These are phyloP conservation scores for Erebia palarica DNA, from an alignment of 2,888 invertebrate genomes.

Conservation along the genomic window DNA sequence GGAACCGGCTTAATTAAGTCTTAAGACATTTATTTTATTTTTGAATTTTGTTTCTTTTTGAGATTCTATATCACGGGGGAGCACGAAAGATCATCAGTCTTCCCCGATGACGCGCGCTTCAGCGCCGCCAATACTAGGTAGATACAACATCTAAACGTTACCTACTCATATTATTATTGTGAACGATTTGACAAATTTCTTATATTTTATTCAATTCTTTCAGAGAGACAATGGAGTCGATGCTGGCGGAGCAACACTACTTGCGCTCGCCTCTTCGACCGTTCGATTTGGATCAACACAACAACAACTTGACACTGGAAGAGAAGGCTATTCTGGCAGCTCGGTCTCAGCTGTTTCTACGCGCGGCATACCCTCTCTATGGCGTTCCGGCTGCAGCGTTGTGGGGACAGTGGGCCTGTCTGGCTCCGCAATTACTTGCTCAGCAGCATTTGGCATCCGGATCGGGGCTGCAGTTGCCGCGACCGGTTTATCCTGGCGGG, in stretches of 20 bases:
- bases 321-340: constrained; percentile 90
- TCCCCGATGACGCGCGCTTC: constrained; percentile 80
- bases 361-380: constrained; percentile 85
- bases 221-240: constrained; percentile 95
- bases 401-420: constrained; percentile 88
- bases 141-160: constrained; percentile 55
- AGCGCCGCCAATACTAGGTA: constrained; percentile 79
- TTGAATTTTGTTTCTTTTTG: constrained; percentile 76
- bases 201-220: constrained; percentile 49
- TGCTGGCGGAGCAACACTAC: constrained; percentile 93
- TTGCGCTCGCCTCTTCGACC: constrained; percentile 89
- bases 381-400: constrained; percentile 81
- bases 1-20: constrained; percentile 28
- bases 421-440: constrained; percentile 85
- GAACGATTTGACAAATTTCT: constrained; percentile 39
- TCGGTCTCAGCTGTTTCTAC: constrained; percentile 87
- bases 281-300: constrained; percentile 87
- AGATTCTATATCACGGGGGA: constrained; percentile 82
- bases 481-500: constrained; percentile 76
- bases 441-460: constrained; percentile 85
- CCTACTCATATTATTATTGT: constrained; percentile 18
- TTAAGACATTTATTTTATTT: constrained; percentile 59
- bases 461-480: constrained; percentile 73
- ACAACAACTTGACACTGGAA: constrained; percentile 87
- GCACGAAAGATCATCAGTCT: constrained; percentile 78